Conservation (phyloP, 2,113 vertebrate genomes). For the Tupaia chinensis region DNA sequence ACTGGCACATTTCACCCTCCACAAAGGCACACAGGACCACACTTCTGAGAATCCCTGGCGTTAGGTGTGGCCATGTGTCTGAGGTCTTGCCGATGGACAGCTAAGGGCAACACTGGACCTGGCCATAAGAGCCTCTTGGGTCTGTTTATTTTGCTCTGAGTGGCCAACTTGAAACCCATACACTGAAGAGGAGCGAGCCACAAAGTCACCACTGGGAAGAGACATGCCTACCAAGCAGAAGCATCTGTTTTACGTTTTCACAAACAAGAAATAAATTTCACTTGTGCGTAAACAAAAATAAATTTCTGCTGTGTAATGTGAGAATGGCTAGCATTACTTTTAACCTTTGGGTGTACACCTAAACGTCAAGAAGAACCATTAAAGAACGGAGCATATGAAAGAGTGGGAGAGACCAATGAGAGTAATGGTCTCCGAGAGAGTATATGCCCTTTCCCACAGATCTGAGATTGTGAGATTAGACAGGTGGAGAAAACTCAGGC, state of each 20-base stretch:
- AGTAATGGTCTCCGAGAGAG: background rate
- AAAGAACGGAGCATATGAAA: background rate
- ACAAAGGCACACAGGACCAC: background rate
- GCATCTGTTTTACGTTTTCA: background rate
- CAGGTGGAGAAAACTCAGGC: background rate
- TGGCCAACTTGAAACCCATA: background rate
- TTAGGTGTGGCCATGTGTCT: background rate
- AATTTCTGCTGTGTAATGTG: background rate
- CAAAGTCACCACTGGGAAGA: background rate
- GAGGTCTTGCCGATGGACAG: background rate
- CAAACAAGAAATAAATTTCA: background rate
- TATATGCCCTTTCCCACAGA: background rate
- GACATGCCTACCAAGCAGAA: background rate
- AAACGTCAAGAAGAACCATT: background rate
- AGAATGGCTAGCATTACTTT: background rate
- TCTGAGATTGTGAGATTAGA: background rate
- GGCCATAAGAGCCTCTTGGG: background rate
- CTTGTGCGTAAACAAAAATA: background rate
- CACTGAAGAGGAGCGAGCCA: background rate
- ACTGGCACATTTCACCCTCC: background rate
- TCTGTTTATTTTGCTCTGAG: background rate
- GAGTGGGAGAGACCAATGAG: background rate
- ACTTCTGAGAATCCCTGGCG: background rate
- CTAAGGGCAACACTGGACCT: too few relatives aligned
- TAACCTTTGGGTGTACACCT: background rate